These are phyloP conservation scores for Nothoprocta pentlandii DNA, from an alignment of 2,113 vertebrate genomes.

Conservation along the genomic window DNA sequence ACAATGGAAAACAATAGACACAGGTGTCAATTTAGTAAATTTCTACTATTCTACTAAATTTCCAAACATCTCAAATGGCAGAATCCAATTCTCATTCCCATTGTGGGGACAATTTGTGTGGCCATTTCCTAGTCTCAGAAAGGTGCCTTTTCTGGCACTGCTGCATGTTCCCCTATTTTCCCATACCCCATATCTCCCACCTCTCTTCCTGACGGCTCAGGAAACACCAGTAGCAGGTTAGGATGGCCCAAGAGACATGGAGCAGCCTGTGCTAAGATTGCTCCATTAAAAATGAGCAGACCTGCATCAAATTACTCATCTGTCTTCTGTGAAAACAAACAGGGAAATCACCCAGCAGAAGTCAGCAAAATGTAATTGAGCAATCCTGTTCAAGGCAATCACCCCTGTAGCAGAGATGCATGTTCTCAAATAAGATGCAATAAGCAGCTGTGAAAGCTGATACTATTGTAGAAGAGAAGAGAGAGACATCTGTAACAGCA, in stretches of 20 bases:
- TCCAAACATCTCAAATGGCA: not conserved
- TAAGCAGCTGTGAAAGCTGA: not conserved
- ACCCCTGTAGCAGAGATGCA: not conserved
- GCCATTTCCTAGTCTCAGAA: not conserved
- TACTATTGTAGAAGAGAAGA: not conserved
- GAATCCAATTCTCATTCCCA: not conserved
- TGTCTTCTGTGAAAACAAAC: not conserved
- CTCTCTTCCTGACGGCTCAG: not conserved
- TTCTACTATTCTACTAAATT: not conserved
- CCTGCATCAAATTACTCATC: not conserved
- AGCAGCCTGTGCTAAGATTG: not conserved
- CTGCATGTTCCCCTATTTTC: not conserved
- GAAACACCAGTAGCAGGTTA: not conserved
- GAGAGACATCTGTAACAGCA: not conserved
- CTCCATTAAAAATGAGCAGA: not conserved
- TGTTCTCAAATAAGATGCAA: not conserved
- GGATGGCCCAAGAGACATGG: accelerated
- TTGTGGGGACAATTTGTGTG: not conserved
- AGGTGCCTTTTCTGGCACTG: not conserved
- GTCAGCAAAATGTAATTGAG: not conserved
- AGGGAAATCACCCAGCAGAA: not conserved
- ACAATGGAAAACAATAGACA: not conserved
- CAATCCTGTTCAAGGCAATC: not conserved
- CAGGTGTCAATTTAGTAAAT: not conserved
- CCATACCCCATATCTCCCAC: not conserved